Evolutionary conservation across 2,797 vertebrate species (phyloP).

Genomic region (Gymnoscopelus microlampas): DNA sequence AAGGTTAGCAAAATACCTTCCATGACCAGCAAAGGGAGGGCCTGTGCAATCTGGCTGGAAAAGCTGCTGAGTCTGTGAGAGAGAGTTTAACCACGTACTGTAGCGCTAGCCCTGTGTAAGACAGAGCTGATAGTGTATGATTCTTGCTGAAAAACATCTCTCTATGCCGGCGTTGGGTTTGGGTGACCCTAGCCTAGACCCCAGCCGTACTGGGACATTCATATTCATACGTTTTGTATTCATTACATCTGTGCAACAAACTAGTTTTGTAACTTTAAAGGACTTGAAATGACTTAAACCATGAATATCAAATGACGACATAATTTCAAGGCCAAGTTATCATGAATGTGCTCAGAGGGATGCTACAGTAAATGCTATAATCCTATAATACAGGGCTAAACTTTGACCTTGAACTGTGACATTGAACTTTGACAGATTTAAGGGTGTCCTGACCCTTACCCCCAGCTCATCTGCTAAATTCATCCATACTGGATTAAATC

Average conservation of each 20-base stretch:
- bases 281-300: neutral
- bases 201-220: slow-evolving; percentile 25
- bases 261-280: slow-evolving; percentile 12
- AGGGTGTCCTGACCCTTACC: too few relatives aligned
- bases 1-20: slow-evolving; percentile 75
- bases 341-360: too few relatives aligned
- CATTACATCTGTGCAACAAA: slow-evolving; percentile 17
- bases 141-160: slow-evolving; percentile 43
- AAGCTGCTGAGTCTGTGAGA: slow-evolving; percentile 26
- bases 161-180: neutral
- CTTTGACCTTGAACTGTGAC: too few relatives aligned
- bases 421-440: too few relatives aligned
- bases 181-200: neutral
- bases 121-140: slow-evolving; percentile 66
- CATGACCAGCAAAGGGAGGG: slow-evolving; percentile 56
- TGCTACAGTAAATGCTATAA: too few relatives aligned
- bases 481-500: too few relatives aligned
- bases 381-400: too few relatives aligned
- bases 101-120: slow-evolving; percentile 15
- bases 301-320: too few relatives aligned
- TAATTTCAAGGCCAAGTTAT: too few relatives aligned
- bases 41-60: slow-evolving; percentile 54
- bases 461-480: too few relatives aligned
- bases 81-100: slow-evolving; percentile 50
- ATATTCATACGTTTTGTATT: slow-evolving; percentile 16